Evolutionary conservation across 1,140 invertebrate genomes (phyloP).

Genomic region (Heliconius nattereri): DNA sequence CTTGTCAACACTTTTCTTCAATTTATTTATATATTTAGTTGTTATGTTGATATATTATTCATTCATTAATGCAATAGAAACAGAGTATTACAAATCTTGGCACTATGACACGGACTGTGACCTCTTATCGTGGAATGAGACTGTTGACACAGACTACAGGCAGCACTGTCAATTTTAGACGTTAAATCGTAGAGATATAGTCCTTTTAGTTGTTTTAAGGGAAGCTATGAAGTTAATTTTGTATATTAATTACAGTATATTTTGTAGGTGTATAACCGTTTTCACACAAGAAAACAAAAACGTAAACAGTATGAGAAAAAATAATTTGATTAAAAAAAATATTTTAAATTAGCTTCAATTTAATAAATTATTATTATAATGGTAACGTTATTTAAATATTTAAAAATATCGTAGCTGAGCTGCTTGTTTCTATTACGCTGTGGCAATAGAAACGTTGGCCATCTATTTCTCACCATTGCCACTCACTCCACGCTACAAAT

Average conservation of each 20-base stretch:
- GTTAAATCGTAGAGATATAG: neutral
- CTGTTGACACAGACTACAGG: neutral
- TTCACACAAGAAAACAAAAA: too few relatives aligned
- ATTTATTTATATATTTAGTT: neutral
- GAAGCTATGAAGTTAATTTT: too few relatives aligned
- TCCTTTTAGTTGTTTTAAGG: too few relatives aligned
- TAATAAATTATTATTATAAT: too few relatives aligned
- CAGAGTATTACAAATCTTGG: slow-evolving; percentile 28
- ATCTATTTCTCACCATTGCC: neutral
- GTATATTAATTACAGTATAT: too few relatives aligned
- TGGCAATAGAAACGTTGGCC: neutral
- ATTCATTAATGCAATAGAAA: slow-evolving; percentile 25
- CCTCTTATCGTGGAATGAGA: slow-evolving; percentile 3
- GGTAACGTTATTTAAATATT: neutral
- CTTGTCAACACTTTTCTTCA: neutral
- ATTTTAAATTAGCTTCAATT: too few relatives aligned
- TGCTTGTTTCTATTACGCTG: neutral
- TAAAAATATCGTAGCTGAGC: neutral
- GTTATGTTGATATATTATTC: neutral
- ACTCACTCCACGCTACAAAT: neutral
- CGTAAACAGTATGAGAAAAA: too few relatives aligned
- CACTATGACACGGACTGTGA: slow-evolving; percentile 10
- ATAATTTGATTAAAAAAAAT: too few relatives aligned
- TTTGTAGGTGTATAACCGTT: too few relatives aligned
- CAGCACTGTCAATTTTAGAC: neutral